Evolutionary conservation across 2,888 invertebrate genomes (phyloP).

Genomic region (Rhynchonema sp.): DNA sequence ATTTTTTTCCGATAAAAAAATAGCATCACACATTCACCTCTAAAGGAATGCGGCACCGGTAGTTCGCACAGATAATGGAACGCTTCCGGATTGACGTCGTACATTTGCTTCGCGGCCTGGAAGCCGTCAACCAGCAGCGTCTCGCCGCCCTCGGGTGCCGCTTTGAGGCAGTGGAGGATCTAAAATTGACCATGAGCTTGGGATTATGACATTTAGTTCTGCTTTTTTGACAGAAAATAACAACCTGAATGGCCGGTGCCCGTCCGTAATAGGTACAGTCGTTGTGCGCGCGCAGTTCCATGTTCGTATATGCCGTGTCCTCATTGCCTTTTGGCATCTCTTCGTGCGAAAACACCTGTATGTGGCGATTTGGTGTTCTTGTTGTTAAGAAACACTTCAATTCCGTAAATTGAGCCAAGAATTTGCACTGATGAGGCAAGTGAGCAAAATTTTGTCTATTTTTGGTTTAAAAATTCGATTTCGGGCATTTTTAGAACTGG

Average conservation of each 20-base stretch:
- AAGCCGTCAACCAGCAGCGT: slow-evolving; percentile 55
- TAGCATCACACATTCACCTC: no score
- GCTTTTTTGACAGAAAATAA: no score
- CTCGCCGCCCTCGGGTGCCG: slow-evolving; percentile 48
- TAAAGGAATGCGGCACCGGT: slow-evolving; percentile 44
- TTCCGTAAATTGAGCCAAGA: no score
- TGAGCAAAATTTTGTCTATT: no score
- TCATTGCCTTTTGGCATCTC: slow-evolving; percentile 36
- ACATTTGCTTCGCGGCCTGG: slow-evolving; percentile 42
- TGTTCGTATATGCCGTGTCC: slow-evolving; percentile 53
- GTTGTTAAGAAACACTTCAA: no score
- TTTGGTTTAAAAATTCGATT: no score
- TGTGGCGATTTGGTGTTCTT: no score
- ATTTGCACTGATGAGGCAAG: no score
- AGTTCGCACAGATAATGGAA: slow-evolving; percentile 42
- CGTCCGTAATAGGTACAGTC: slow-evolving; percentile 58
- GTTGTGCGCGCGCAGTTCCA: slow-evolving; percentile 49
- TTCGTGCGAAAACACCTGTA: no score
- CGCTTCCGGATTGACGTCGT: slow-evolving; percentile 37
- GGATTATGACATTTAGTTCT: no score
- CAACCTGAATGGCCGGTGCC: slow-evolving; percentile 41
- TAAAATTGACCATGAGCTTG: slow-evolving; percentile 19
- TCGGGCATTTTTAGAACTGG: no score
- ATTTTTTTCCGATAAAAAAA: no score
- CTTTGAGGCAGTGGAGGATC: slow-evolving; percentile 42